Conservation (phyloP, 2,113 vertebrate species). For the Esox niger region DNA sequence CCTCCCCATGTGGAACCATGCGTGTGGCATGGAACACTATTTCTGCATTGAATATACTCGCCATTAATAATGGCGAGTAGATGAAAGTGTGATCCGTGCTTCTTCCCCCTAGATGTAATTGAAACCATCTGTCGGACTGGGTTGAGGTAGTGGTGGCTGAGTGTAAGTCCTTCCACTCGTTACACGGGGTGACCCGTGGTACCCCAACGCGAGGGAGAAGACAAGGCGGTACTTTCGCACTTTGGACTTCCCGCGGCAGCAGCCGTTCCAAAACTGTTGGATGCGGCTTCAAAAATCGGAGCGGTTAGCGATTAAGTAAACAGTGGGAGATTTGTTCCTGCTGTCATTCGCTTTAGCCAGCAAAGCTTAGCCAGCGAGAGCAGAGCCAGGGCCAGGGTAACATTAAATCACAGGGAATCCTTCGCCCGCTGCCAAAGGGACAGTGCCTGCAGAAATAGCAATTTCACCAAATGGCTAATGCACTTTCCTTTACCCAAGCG, state of each 20-base stretch:
- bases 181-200: slow-evolving; percentile 59
- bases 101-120: slow-evolving; percentile 49
- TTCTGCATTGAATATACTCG: no score
- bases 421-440: slow-evolving; percentile 42
- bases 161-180: slow-evolving; percentile 66
- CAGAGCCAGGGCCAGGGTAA: slow-evolving; percentile 46
- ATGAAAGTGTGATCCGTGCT: slow-evolving; percentile 53
- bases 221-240: slow-evolving; percentile 11
- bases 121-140: slow-evolving; percentile 58
- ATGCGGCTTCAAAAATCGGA: slow-evolving; percentile 48
- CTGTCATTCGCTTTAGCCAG: slow-evolving; percentile 56
- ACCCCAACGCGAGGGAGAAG: slow-evolving; percentile 30
- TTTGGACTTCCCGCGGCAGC: slow-evolving; percentile 21
- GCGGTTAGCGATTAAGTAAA: slow-evolving; percentile 65
- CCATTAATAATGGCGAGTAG: no score
- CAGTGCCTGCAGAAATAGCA: slow-evolving; percentile 43
- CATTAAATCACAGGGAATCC: slow-evolving; percentile 60
- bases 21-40: slow-evolving; percentile 58
- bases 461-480: slow-evolving; percentile 50
- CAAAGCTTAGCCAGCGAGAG: slow-evolving; percentile 42
- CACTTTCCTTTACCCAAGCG: slow-evolving; percentile 24
- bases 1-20: slow-evolving; percentile 39
- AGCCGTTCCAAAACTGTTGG: slow-evolving; percentile 46
- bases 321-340: slow-evolving; percentile 60
- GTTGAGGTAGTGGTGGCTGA: slow-evolving; percentile 9